These are phyloP conservation scores for Xanthostigma xanthostigma DNA, from an alignment of 2,888 invertebrate species.

Conservation along the genomic window DNA sequence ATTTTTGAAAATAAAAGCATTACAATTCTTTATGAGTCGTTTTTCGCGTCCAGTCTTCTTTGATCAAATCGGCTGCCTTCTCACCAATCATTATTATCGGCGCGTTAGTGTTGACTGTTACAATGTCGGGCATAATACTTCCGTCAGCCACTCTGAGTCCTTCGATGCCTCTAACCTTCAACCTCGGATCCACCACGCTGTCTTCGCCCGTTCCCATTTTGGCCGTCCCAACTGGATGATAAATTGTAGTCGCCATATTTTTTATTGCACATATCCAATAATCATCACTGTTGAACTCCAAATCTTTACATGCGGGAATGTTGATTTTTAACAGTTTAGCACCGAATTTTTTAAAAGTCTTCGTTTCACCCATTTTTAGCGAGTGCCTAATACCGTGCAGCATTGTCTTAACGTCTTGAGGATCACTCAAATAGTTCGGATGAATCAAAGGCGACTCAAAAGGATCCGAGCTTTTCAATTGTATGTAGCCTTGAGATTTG, in stretches of 20 bases:
- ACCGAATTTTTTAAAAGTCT: constrained; percentile 41
- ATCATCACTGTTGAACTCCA: constrained; percentile 27
- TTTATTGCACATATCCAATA: constrained; percentile 35
- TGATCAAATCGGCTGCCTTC: background rate
- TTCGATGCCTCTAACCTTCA: background rate
- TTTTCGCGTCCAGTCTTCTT: no score
- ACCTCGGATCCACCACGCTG: background rate
- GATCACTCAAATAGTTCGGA: constrained; percentile 16
- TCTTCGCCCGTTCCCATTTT: constrained; percentile 14
- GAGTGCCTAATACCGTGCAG: constrained; percentile 36
- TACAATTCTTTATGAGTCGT: background rate
- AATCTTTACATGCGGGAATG: constrained; percentile 31
- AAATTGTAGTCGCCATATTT: constrained; percentile 17
- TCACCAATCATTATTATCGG: constrained; percentile 2
- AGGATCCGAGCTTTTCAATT: constrained; percentile 17
- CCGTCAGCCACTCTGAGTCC: background rate
- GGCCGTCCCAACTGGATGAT: constrained; percentile 24
- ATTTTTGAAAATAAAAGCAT: background rate
- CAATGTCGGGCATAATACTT: background rate
- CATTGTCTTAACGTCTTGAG: constrained; percentile 40
- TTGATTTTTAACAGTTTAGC: constrained; percentile 35
- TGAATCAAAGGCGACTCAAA: constrained; percentile 20
- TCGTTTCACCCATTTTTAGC: constrained; percentile 25
- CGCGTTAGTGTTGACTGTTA: background rate
- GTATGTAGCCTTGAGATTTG: constrained; percentile 18